phyloP scores from a whole-genome alignment of 23 tunicate genomes.

The Phallusia fumigata region DNA sequence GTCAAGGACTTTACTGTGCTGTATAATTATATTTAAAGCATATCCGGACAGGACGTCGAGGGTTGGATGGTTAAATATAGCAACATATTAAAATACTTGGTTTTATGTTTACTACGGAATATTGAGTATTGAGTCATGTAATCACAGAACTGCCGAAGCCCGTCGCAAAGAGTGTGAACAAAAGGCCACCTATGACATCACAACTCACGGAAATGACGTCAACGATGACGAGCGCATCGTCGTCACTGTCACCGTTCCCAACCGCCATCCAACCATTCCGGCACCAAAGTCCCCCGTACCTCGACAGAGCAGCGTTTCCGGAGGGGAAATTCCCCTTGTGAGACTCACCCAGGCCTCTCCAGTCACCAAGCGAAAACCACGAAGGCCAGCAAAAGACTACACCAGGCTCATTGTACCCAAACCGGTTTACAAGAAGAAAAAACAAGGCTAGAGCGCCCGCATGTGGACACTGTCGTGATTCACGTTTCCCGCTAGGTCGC shows the following conservation, averaged over 20 bases:
- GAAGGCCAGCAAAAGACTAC: background rate
- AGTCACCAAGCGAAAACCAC: background rate
- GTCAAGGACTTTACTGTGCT: no score
- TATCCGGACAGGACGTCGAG: no score
- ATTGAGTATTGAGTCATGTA: no score
- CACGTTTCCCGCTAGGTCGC: no score
- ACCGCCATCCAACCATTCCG: background rate
- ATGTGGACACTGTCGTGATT: background rate
- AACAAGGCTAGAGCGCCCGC: background rate
- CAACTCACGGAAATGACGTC: background rate
- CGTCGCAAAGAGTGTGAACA: background rate
- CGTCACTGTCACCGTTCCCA: background rate
- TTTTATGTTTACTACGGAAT: no score
- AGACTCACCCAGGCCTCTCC: constrained; percentile 5
- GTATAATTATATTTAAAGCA: no score
- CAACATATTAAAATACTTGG: no score
- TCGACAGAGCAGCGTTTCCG: background rate
- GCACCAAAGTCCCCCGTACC: background rate
- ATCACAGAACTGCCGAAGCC: background rate
- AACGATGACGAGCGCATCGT: background rate
- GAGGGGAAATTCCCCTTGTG: background rate
- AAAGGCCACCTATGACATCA: background rate
- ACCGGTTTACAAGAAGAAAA: constrained; percentile 1
- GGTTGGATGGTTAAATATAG: no score
- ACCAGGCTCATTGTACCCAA: background rate